phyloP scores from a whole-genome alignment of 2,113 vertebrate species.

The Triplophysa siluroides region DNA sequence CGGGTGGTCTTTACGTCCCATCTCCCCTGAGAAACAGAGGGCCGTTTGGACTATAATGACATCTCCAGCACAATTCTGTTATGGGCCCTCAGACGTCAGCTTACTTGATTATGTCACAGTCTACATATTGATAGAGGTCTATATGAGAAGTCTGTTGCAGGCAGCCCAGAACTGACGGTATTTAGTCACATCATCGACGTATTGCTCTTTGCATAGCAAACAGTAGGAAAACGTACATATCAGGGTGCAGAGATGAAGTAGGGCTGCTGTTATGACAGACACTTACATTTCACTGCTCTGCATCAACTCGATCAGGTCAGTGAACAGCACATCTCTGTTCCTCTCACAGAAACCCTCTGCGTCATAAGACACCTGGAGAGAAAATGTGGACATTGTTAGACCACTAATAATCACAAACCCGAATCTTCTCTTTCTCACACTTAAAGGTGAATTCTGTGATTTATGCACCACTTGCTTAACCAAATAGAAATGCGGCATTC shows the following conservation, averaged over 20 bases:
- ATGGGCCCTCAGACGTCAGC: constrained; percentile 51
- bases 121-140: constrained; percentile 42
- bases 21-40: constrained; percentile 38
- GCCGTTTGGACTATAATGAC: not conserved
- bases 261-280: constrained; percentile 42
- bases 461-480: no score
- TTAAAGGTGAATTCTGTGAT: not conserved
- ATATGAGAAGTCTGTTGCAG: constrained; percentile 12
- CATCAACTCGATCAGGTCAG: constrained; percentile 96
- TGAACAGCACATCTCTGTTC: constrained; percentile 96
- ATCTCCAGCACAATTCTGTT: constrained; percentile 49
- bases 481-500: no score
- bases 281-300: constrained; percentile 98
- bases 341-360: constrained; percentile 97
- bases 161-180: no score
- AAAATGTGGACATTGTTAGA: not conserved
- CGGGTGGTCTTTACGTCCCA: constrained; percentile 45
- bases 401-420: not conserved
- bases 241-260: constrained; percentile 5
- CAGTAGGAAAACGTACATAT: no score
- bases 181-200: no score
- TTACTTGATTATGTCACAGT: constrained; percentile 47
- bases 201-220: no score
- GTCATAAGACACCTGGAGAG: constrained; percentile 93
- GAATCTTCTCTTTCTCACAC: not conserved